phyloP scores from a whole-genome alignment of 64 coral and sea anemone species.

The Stichodactyla mertensii region DNA sequence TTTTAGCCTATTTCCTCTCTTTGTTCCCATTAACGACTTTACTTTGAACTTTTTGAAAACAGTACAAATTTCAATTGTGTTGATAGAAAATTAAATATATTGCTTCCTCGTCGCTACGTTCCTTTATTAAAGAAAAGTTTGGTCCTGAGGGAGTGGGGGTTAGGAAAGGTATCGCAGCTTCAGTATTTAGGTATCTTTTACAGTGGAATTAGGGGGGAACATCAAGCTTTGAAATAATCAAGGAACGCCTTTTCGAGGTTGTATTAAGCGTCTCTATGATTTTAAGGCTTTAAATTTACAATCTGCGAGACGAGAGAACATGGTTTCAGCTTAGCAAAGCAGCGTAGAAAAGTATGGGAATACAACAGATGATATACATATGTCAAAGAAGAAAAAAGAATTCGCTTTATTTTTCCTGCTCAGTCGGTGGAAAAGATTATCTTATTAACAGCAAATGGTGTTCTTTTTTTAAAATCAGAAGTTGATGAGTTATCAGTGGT shows the following conservation, averaged over 20 bases:
- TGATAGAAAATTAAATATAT: background rate
- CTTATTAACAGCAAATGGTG: conserved; percentile 35
- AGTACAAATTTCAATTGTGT: conserved; percentile 28
- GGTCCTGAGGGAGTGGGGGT: background rate
- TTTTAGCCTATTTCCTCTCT: conserved; percentile 10
- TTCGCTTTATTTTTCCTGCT: conserved; percentile 59
- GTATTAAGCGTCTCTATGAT: background rate
- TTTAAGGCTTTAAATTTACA: conserved; percentile 16
- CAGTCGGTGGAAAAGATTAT: conserved; percentile 63
- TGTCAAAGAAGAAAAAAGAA: conserved; percentile 40
- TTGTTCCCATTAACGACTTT: conserved; percentile 27
- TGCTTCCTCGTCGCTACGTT: background rate
- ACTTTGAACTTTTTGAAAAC: conserved; percentile 40
- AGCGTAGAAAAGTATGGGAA: conserved; percentile 28
- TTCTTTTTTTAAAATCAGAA: conserved; percentile 12
- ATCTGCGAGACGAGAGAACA: background rate
- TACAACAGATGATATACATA: conserved; percentile 46
- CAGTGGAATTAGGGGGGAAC: background rate
- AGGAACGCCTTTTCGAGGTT: too few species aligned
- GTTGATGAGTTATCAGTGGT: conserved; percentile 11
- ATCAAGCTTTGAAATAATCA: background rate
- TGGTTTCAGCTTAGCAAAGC: background rate
- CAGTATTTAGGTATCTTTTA: background rate
- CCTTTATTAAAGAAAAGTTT: background rate
- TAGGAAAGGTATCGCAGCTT: background rate